Conservation (phyloP, 23 tunicate species). For the Halocynthia roretzi region DNA sequence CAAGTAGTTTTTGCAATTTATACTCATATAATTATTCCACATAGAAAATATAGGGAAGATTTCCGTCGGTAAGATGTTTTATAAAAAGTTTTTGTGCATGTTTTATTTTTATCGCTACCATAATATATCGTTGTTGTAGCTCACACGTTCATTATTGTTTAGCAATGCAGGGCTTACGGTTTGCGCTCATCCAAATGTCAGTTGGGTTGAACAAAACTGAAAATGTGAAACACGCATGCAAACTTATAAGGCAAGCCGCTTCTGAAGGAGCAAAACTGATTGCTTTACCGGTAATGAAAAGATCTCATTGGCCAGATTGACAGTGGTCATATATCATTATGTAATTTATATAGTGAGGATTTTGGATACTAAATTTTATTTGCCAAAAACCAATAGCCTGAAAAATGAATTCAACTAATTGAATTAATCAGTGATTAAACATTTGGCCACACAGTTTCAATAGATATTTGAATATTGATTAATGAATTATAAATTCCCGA, state of each 20-base stretch:
- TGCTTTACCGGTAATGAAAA: constrained; percentile 62
- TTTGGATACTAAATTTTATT: neutral
- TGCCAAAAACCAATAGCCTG: neutral
- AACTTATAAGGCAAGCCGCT: constrained; percentile 74
- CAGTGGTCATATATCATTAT: no score
- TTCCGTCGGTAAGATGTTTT: no score
- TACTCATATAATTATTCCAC: no score
- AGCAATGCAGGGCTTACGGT: constrained; percentile 19
- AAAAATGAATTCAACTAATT: no score
- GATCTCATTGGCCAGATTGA: no score
- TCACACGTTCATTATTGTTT: no score
- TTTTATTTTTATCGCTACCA: no score
- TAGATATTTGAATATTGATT: neutral
- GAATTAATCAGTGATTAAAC: neutral
- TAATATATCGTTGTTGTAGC: no score
- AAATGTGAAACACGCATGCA: constrained; percentile 78
- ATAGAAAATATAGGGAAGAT: no score
- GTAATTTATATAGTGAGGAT: neutral
- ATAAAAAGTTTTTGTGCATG: no score
- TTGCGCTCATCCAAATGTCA: constrained; percentile 90
- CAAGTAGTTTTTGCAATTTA: no score
- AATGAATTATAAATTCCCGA: no score
- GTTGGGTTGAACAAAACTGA: constrained; percentile 87
- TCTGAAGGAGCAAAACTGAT: constrained; percentile 85
- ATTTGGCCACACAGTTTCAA: neutral